phyloP scores from a whole-genome alignment of 2,888 invertebrate genomes.

The Trilocha varians region DNA sequence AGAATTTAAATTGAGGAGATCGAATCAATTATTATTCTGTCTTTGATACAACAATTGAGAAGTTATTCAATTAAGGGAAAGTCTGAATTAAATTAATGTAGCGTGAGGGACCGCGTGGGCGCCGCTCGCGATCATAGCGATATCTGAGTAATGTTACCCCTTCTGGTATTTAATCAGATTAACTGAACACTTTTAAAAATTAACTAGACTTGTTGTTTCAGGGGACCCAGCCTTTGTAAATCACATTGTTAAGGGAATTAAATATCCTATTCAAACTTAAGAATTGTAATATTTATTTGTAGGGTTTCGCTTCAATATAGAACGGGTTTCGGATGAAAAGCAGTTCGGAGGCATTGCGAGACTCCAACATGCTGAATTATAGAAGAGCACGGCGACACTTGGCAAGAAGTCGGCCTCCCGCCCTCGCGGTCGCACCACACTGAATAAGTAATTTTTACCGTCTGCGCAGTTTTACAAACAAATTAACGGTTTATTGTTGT shows the following conservation, averaged over 20 bases:
- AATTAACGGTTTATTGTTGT: constrained; percentile 69
- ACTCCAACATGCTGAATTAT: constrained; percentile 49
- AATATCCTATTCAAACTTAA: too few species aligned
- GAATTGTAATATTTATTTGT: neutral
- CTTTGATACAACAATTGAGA: neutral
- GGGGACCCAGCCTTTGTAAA: too few species aligned
- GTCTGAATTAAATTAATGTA: neutral
- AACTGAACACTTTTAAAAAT: too few species aligned
- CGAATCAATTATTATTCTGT: neutral
- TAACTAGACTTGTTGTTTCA: too few species aligned
- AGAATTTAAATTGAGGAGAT: constrained; percentile 22
- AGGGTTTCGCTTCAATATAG: neutral
- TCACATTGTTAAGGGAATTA: too few species aligned
- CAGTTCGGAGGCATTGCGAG: constrained; percentile 9
- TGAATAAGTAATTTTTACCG: constrained; percentile 69
- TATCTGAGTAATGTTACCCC: neutral
- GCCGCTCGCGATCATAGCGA: neutral
- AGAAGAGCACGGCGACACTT: constrained; percentile 48
- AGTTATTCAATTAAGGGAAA: neutral
- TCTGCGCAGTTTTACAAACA: constrained; percentile 71
- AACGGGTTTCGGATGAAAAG: constrained; percentile 2
- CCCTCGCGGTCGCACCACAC: constrained; percentile 48
- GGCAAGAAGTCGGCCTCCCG: constrained; percentile 40
- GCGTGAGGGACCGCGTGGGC: neutral
- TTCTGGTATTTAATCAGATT: neutral